Conservation (phyloP, 2,888 invertebrate species). For the Clanis bilineata region DNA sequence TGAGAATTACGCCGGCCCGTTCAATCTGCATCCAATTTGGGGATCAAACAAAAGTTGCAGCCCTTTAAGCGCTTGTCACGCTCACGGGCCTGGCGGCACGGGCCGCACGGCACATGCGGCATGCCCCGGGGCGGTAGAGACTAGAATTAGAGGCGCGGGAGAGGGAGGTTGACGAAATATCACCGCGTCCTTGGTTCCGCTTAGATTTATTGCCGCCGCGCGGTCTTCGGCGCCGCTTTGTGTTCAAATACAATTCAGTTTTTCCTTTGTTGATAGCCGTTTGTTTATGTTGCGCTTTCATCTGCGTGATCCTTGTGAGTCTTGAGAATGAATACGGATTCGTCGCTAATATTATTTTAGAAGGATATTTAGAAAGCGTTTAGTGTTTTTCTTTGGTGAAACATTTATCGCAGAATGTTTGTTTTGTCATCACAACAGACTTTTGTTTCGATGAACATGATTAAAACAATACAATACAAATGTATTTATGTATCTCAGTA, state of each 20-base stretch:
- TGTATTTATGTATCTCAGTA: too few relatives aligned
- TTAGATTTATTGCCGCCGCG: conserved; percentile 37
- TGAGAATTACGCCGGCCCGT: conserved; percentile 45
- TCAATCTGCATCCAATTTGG: conserved; percentile 57
- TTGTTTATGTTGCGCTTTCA: conserved; percentile 18
- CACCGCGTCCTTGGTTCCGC: conserved; percentile 25
- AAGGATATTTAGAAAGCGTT: not conserved
- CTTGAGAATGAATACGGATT: not conserved
- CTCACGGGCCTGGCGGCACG: too few relatives aligned
- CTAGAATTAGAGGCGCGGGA: too few relatives aligned
- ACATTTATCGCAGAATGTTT: not conserved
- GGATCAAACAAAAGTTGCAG: conserved; percentile 56
- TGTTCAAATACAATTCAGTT: conserved; percentile 36
- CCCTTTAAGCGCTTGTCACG: conserved; percentile 7
- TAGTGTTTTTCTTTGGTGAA: not conserved
- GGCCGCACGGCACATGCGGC: too few relatives aligned
- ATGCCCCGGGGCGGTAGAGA: not conserved
- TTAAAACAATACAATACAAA: not conserved
- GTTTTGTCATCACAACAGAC: not conserved
- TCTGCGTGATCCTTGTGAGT: not conserved
- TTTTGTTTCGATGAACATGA: not conserved
- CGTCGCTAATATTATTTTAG: not conserved
- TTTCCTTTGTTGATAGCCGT: conserved; percentile 30
- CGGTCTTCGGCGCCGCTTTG: conserved; percentile 25
- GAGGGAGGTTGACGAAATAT: conserved; percentile 20